Evolutionary conservation across 2,113 vertebrate genomes (phyloP), one percentile per base, ranked within the genome.

Genomic region (Nycticebus coucang): DNA sequence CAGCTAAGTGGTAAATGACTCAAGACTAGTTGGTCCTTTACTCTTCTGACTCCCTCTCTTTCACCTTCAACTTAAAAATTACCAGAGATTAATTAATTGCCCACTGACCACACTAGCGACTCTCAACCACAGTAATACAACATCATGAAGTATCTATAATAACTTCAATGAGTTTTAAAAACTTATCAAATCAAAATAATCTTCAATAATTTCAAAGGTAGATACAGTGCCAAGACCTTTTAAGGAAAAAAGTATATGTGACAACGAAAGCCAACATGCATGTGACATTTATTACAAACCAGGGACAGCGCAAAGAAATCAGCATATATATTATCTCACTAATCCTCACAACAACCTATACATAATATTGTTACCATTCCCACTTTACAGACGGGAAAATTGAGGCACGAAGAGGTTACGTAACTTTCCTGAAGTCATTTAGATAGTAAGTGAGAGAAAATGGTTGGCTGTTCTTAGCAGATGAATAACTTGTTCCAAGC

Each of bases 301-400:
- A 75, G 57, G 5, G 4, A 9, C 7, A 87, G 50, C 72, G 66
- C 60, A 24, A 57, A 84, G 35, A 14, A 87, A 88, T 72, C 37
- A 89, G 41, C 1, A 37, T 41, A 18, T 11, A 50, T 5, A 24
- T 74, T 50, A 87, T 89, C n/a, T 85, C 28, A 64, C 41, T 57
- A 64, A 53, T 78, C 71, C 37, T 89, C 62, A 81, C 13, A 74
- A 81, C 13, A 78, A 45, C 50, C 19, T 87, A 50, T 53, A 22
- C 21, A 37, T 37, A 37, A 77, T 33, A 59, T 24, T 84, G 5
- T 41, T 62, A 55, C 7, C 64, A 91, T 11, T 28, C 17, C 81
- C 68, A 78, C 72, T 92, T 90, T 71, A 95, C 72, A 85, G 62
- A 86, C 79, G 88, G 72, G 69, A 45, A 96, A 82, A 28, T 5